Evolutionary conservation across 2,113 vertebrate species (phyloP), one percentile per base, ranked within the genome.

Genomic region (Camelus bactrianus): DNA sequence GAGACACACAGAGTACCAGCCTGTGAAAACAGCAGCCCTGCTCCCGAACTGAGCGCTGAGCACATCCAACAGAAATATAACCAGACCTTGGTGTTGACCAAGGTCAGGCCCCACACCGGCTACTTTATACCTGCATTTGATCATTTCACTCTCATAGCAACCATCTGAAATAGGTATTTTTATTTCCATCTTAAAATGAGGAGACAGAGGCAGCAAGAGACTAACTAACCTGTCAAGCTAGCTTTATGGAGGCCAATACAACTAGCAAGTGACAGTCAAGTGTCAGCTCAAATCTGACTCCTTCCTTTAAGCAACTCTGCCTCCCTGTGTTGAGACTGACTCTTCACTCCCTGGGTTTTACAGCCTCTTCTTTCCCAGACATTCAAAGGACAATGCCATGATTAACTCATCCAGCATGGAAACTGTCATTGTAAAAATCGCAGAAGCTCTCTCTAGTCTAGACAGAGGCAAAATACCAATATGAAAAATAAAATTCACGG

Each of bases 151-250:
- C 6, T 88, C 62, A 83, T 17, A 54, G 35, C 20, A 91, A 72
- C 52, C 60, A 91, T 95, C 35, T 76, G n/a, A 95, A 80, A 89
- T 28, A 89, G n/a, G 8, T 56, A 91, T 60, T 93, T 96, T 92
- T 67, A 95, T 72, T 82, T 94, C 38, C 16, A 73, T 86, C 76
- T 96, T 88, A 80, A 94, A 97, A 91, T 58, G 35, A 97, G 50
- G 32, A 77, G 56, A 84, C n/a, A 81, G 60, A 92, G 28, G 38
- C 24, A 76, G 20, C 3, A 2, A 62, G 46, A 86, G 14, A 15
- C 89, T 88, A 95, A 92, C 28, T 92, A 79, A 88, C 30, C 54
- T 70, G n/a, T 64, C 75, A 69, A 48, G 20, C 65, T 69, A n/a
- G 38, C 48, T 83, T 24, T 89, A 42, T n/a, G 54, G 56, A 94